phyloP scores from a whole-genome alignment of 2,113 vertebrate genomes.

The Prinia subflava region DNA sequence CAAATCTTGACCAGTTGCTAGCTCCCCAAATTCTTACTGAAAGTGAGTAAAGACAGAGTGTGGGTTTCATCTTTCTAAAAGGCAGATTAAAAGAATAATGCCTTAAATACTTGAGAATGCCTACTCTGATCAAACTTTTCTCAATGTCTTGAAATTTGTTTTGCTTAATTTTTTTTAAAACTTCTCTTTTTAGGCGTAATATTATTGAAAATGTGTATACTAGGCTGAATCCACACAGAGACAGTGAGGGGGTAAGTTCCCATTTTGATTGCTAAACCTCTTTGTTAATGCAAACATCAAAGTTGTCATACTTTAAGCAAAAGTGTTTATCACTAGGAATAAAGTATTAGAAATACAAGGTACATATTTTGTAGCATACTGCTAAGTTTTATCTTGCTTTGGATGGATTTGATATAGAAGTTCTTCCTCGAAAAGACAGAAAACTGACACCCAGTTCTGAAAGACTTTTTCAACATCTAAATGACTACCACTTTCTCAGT shows the following conservation, averaged over 20 bases:
- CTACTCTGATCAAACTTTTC: neutral
- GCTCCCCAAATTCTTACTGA: neutral
- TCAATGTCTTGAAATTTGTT: neutral
- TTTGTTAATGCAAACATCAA: neutral
- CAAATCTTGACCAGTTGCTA: neutral
- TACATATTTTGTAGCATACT: neutral
- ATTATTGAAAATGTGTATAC: slow-evolving; percentile 98
- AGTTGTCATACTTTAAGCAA: neutral
- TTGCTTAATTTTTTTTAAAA: neutral
- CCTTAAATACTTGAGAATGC: neutral
- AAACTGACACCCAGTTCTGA: neutral
- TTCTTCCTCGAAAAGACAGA: neutral
- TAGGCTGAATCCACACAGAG: slow-evolving; percentile 94
- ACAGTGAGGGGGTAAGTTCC: slow-evolving; percentile 94
- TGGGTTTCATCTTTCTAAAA: neutral
- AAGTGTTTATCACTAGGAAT: neutral
- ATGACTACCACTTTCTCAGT: neutral
- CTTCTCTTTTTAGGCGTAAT: slow-evolving; percentile 82
- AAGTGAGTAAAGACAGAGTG: neutral
- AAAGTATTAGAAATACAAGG: neutral
- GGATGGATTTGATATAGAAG: neutral
- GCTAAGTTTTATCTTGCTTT: neutral
- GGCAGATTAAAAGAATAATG: neutral
- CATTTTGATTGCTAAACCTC: slow-evolving; percentile 36
- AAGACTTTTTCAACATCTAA: neutral